phyloP scores from a whole-genome alignment of 2,797 vertebrate species.

The Notolabrus celidotus region DNA sequence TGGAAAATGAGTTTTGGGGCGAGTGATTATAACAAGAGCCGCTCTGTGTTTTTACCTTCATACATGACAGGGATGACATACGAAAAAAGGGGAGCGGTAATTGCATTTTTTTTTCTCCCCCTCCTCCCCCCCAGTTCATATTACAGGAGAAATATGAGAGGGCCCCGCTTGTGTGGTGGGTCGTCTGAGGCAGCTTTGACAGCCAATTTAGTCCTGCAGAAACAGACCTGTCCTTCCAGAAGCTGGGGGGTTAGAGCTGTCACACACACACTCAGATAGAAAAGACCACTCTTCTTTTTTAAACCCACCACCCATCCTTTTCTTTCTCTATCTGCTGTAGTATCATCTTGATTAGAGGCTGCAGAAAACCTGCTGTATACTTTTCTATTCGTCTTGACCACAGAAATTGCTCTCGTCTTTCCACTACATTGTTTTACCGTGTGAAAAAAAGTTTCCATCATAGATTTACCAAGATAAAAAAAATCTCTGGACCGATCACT shows the following conservation, averaged over 20 bases:
- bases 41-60: slow-evolving; percentile 66
- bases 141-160: slow-evolving; percentile 71
- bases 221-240: slow-evolving; percentile 63
- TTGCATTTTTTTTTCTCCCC: slow-evolving; percentile 49
- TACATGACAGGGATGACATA: slow-evolving; percentile 67
- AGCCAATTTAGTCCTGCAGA: slow-evolving; percentile 78
- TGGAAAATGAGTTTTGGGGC: slow-evolving; percentile 59
- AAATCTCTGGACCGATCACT: too few species aligned
- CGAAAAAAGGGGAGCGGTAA: slow-evolving; percentile 62
- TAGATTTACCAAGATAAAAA: slow-evolving; percentile 37
- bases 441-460: slow-evolving; percentile 4
- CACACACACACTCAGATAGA: slow-evolving; percentile 40
- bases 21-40: slow-evolving; percentile 62
- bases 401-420: neutral
- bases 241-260: slow-evolving; percentile 49
- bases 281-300: slow-evolving; percentile 37
- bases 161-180: slow-evolving; percentile 52
- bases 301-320: slow-evolving; percentile 22
- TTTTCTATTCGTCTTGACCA: neutral
- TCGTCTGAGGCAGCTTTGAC: slow-evolving; percentile 66
- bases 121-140: slow-evolving; percentile 37
- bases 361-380: neutral
- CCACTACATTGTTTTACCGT: slow-evolving; percentile 6
- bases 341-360: slow-evolving; percentile 37
- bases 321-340: slow-evolving; percentile 30